Evolutionary conservation across 2,888 invertebrate species (phyloP), one percentile per base, ranked within the genome.

Genomic region (Parascotia fuliginaria): DNA sequence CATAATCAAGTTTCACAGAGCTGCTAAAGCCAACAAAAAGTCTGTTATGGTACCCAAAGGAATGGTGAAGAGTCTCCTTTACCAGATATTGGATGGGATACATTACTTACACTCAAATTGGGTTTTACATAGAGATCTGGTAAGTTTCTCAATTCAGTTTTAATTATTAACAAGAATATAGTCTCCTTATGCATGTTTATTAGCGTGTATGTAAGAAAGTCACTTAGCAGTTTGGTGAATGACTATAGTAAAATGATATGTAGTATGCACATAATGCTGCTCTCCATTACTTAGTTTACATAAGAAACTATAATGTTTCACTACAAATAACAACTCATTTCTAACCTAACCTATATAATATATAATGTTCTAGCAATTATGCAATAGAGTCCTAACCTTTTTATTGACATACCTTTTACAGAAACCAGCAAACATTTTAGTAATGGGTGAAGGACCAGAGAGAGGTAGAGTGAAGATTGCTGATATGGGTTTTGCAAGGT

Each of bases 51-150:
- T 98, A 16, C 98, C 98, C 4, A 97, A 97, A 82, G 98, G 97
- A 53, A 98, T 98, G 98, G 98, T 99, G 0, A 99, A 99, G 87
- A 98, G 98, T 61, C 92, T 99, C 37, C 93, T 99, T 0, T 99
- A 98, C 92, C 99, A 99, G 93, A 99, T 99, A 79, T 93, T 99
- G 61, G 98, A 99, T 92, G 99, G 99, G 36, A 99, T 99, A 81
- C 98, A 99, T 89, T 99, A 99, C 92, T 93, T 99, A 74, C 99
- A 99, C 93, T 97, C 97, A 58, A 99, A 99, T 87, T 99, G 99
- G 99, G 98, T 99, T 53, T 93, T 99, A 44, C 99, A 99, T 89
- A 95, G 99, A 86, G 99, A 99, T 94, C 93, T 99, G 93, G 96
- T 96, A 92, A 93, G 92, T 22, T 9, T 36, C n/a, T 31, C 12